Evolutionary conservation across 2,113 vertebrate genomes (phyloP).

Genomic region (Conger conger): DNA sequence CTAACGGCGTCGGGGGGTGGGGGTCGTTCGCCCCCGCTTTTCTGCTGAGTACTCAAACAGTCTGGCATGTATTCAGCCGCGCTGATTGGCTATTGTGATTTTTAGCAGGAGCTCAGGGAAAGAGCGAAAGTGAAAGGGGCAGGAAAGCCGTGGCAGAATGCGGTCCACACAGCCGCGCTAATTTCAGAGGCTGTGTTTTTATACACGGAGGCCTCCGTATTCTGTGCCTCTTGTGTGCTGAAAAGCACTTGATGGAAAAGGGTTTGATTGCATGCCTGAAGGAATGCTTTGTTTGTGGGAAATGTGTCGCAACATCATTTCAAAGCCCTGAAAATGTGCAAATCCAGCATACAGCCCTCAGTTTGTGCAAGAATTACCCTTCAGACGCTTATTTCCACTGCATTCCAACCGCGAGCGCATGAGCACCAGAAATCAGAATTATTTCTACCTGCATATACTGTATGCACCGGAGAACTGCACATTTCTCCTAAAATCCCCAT

Average conservation of each 20-base stretch:
- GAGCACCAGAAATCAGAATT: background rate
- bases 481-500: background rate
- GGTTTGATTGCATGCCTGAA: background rate
- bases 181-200: background rate
- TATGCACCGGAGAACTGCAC: background rate
- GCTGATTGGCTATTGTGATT: background rate
- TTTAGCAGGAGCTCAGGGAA: too few species aligned
- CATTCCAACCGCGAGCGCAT: background rate
- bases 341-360: background rate
- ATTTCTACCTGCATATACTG: background rate
- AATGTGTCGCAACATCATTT: background rate
- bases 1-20: background rate
- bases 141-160: background rate
- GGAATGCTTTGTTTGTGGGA: background rate
- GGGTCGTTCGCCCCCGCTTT: too few species aligned
- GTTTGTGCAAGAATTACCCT: background rate
- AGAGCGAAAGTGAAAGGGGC: too few species aligned
- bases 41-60: background rate
- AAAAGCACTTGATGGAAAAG: background rate
- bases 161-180: too few species aligned
- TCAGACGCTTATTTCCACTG: background rate
- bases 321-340: background rate
- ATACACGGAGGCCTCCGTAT: background rate
- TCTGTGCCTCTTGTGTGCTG: background rate
- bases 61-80: background rate